Base-by-base conservation (phyloP, 2,113 vertebrate genomes). In the Apteryx mantelli region DNA sequence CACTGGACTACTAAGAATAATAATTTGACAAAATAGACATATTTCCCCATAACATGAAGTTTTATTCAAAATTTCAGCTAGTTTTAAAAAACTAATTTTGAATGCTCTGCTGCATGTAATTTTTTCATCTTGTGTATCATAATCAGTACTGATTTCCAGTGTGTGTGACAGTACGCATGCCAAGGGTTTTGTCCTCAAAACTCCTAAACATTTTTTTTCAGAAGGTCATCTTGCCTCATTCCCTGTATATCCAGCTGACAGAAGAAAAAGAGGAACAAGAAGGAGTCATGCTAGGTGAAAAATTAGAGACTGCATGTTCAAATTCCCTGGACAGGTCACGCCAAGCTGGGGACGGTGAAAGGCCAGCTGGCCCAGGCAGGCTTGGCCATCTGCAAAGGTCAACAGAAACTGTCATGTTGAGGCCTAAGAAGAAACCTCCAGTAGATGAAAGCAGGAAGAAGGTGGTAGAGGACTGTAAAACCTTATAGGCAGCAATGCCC, bases 341-440 rank as follows among this genome's bases (percentile, higher is more conserved):
- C 17, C 18, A 48, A 2, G 0, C 13, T 32, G 28, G 5, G 7
- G 40, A 86, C 30, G 36, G 50, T 0, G 0, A 68, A 65, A 88
- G 69, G 36, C 14, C 52, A 64, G 20, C 7, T 4, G 4, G 44
- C n/a, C 53, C 65, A 64, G 82, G 58, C 7, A 56, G 63, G n/a
- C 48, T 61, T 69, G 42, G 21, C 25, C 38, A 77, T 10, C 53
- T 48, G 19, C 63, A 58, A 20, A 81, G 53, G 25, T 53, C 64
- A 53, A 22, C 3, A 40, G 40, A 11, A 56, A 68, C 13, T 25
- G 34, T 36, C 30, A 40, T 7, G n/a, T 32, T 42, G 12, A 28
- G 21, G 17, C 63, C 1, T 4, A 73, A 66, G 46, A 74, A 17
- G 19, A 91, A 19, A 76, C 16, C 28, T 86, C n/a, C 32, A 77